These are phyloP conservation scores for Megalurothrips usitatus DNA, from an alignment of 2,888 invertebrate genomes.

Conservation along the genomic window DNA sequence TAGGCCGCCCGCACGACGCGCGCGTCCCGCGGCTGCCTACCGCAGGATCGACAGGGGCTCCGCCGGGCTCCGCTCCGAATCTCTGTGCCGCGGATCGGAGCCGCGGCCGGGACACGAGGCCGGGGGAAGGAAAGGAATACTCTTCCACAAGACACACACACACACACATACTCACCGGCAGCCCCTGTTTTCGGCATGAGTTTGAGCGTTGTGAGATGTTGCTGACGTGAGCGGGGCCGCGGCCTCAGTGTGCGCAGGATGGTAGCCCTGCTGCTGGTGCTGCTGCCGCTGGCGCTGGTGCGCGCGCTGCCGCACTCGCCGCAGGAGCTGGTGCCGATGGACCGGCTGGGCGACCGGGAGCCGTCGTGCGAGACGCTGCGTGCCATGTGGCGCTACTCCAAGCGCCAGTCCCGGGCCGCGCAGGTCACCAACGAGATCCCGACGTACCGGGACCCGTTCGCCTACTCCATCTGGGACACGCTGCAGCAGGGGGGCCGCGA, in stretches of 20 bases:
- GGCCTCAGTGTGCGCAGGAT: background rate
- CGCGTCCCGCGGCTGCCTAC: background rate
- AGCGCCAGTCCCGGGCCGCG: slow-evolving; percentile 78
- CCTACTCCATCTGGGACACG: slow-evolving; percentile 73
- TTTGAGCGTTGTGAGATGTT: background rate
- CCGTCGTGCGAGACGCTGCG: slow-evolving; percentile 82
- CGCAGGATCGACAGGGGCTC: background rate
- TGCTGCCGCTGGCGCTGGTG: slow-evolving; percentile 14
- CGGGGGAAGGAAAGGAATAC: no score
- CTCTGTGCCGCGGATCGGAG: no score
- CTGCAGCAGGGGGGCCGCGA: slow-evolving; percentile 46
- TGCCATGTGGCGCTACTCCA: slow-evolving; percentile 89
- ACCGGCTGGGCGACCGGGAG: slow-evolving; percentile 54
- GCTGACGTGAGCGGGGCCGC: no score
- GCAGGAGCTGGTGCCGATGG: slow-evolving; percentile 9
- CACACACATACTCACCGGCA: background rate
- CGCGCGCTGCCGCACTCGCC: slow-evolving; percentile 25
- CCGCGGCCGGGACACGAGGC: no score
- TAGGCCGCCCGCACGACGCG: background rate
- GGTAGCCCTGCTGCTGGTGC: background rate
- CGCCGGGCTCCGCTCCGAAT: background rate
- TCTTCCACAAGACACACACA: no score
- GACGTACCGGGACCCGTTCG: slow-evolving; percentile 74
- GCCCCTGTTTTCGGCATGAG: background rate
- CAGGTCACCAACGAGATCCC: slow-evolving; percentile 84